Percentiles rank a stretch among this genome's conserved stretches.
Evolutionary conservation across 1,140 invertebrate species (phyloP).

Genomic region (Apis laboriosa): DNA sequence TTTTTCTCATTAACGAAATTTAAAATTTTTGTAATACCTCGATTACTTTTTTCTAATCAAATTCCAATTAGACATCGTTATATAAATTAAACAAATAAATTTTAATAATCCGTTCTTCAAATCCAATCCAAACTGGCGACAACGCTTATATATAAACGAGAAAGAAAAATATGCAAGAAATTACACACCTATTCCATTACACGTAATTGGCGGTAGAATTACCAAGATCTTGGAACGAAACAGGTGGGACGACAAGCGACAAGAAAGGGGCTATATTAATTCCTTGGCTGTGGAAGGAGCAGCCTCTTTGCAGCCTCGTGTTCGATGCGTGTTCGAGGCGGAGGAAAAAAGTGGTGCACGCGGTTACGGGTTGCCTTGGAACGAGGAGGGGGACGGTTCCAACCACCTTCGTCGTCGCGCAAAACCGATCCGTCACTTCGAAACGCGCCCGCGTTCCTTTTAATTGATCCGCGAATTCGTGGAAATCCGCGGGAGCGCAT

Average conservation of each 20-base stretch:
- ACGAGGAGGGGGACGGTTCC: background rate
- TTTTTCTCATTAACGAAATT: no score
- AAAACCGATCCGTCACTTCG: constrained; percentile 30
- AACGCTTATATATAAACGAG: no score
- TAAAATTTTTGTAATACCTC: no score
- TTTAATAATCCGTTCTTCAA: no score
- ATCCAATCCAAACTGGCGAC: no score
- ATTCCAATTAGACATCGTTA: no score
- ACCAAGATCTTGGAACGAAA: constrained; percentile 1
- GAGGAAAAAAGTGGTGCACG: constrained; percentile 31
- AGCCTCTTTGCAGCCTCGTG: constrained; percentile 2
- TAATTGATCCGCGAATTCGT: constrained; percentile 40
- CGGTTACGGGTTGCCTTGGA: constrained; percentile 6
- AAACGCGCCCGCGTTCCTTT: constrained; percentile 18
- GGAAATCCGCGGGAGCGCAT: constrained; percentile 4
- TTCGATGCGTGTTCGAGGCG: background rate
- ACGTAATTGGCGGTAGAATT: constrained; percentile 14
- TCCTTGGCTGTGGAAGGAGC: background rate
- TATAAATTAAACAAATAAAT: no score
- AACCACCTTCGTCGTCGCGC: background rate
- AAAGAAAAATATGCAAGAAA: background rate
- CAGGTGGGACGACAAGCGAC: background rate
- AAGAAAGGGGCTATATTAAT: constrained; percentile 46
- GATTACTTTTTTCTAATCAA: no score
- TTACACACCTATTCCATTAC: background rate